A percentile compares a stretch with the other conserved stretches of the same genome.
Evolutionary conservation across 2,113 vertebrate genomes (phyloP).

Genomic region (Poeciliopsis prolifica): DNA sequence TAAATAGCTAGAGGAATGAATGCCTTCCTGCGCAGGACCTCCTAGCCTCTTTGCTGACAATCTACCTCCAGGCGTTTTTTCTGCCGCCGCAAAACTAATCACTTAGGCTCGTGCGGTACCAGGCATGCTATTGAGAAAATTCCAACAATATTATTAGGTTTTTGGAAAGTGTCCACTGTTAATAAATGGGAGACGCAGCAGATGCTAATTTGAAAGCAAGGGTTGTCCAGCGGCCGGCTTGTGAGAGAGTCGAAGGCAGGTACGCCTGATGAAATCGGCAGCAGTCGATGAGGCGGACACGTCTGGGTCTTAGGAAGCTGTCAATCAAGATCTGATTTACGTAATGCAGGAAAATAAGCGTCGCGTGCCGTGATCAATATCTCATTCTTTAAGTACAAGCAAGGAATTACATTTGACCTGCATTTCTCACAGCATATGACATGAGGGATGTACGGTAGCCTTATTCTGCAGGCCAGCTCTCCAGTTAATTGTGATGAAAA

Average conservation of each 20-base stretch:
- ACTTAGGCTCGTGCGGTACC: constrained; percentile 61
- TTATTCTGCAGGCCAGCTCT: not conserved
- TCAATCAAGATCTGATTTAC: constrained; percentile 69
- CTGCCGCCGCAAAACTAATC: constrained; percentile 64
- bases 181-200: constrained; percentile 44
- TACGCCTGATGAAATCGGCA: constrained; percentile 38
- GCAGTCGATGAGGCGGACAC: constrained; percentile 41
- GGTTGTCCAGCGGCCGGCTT: constrained; percentile 15
- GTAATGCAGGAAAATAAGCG: constrained; percentile 60
- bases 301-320: constrained; percentile 15
- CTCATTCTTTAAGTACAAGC: constrained; percentile 73
- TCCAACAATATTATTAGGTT: constrained; percentile 56
- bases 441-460: not conserved
- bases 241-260: constrained; percentile 4
- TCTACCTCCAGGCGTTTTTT: constrained; percentile 51
- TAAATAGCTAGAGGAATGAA: constrained; percentile 69
- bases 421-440: constrained; percentile 18
- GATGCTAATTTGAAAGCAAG: constrained; percentile 58
- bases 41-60: constrained; percentile 43
- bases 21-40: constrained; percentile 53
- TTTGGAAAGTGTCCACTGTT: constrained; percentile 60
- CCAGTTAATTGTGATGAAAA: not conserved
- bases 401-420: constrained; percentile 46
- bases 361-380: constrained; percentile 62
- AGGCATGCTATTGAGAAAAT: constrained; percentile 38